A percentile compares a stretch with the other conserved stretches of the same genome.
Evolutionary conservation across 2,113 vertebrate species (phyloP).

Genomic region (Engystomops pustulosus): DNA sequence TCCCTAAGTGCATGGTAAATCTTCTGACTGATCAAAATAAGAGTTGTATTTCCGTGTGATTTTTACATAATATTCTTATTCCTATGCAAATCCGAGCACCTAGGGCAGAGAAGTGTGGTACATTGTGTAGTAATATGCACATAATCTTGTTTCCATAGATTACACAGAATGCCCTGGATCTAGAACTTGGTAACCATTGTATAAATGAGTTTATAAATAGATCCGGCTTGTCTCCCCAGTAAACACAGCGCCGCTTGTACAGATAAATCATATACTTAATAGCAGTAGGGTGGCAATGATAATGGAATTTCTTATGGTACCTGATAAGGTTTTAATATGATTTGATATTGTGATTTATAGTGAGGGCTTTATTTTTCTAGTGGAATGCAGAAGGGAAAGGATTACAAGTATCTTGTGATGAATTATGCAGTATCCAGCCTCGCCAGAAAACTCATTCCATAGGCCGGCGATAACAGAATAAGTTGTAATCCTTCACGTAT

Average conservation of each 20-base stretch:
- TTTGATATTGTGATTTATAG: slow-evolving; percentile 49
- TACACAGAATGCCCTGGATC: neutral
- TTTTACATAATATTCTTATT: no score
- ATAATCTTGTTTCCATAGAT: slow-evolving; percentile 1
- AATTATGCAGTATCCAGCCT: slow-evolving; percentile 38
- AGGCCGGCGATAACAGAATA: slow-evolving; percentile 45
- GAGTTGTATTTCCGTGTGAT: no score
- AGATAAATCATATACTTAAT: slow-evolving; percentile 44
- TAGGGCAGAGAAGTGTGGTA: no score
- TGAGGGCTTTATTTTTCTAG: slow-evolving; percentile 41
- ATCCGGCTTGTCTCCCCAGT: neutral
- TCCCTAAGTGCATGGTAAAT: no score
- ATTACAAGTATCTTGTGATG: slow-evolving; percentile 51
- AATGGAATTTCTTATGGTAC: slow-evolving; percentile 46
- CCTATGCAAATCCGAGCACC: no score
- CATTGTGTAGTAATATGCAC: no score
- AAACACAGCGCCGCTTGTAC: neutral
- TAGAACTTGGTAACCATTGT: neutral
- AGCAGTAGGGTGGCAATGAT: slow-evolving; percentile 37
- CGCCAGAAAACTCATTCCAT: slow-evolving; percentile 52
- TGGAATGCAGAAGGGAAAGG: slow-evolving; percentile 37
- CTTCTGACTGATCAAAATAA: no score
- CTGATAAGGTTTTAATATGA: slow-evolving; percentile 53
- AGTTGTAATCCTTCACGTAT: slow-evolving; percentile 52
- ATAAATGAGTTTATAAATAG: neutral